Conservation (phyloP, 1,140 invertebrate species). For the Dreissena rostriformis region DNA sequence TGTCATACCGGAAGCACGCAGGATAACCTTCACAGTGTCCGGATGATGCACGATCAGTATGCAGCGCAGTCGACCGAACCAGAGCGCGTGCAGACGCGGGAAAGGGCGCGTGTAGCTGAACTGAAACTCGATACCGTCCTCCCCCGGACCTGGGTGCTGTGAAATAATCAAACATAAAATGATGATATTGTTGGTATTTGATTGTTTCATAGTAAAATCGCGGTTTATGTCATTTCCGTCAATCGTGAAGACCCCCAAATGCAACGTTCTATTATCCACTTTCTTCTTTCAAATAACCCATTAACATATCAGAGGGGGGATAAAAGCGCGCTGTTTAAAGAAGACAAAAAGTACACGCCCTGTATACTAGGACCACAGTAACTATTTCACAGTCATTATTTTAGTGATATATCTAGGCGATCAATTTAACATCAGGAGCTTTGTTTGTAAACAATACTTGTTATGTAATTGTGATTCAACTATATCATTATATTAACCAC, state of each 20-base stretch:
- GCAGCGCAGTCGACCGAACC: constrained; percentile 43
- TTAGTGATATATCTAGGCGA: no score
- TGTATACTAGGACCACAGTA: no score
- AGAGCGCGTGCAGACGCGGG: constrained; percentile 30
- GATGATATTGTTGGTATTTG: not conserved
- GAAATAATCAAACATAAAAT: not conserved
- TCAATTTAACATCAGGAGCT: no score
- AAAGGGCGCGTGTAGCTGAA: not conserved
- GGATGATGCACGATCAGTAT: constrained; percentile 47
- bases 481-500: not conserved
- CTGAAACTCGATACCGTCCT: constrained; percentile 33
- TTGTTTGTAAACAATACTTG: no score
- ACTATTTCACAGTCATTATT: no score
- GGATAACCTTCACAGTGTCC: constrained; percentile 31
- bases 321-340: no score
- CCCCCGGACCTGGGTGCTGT: constrained; percentile 35
- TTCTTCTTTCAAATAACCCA: not conserved
- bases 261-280: not conserved
- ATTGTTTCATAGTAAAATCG: not conserved
- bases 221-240: not conserved
- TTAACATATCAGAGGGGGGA: not conserved
- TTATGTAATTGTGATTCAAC: not conserved
- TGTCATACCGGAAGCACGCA: constrained; percentile 15
- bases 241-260: not conserved
- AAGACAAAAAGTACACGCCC: no score